Percentiles rank a stretch among this genome's conserved stretches.
phyloP scores from a whole-genome alignment of 2,113 vertebrate species.

The Perca flavescens region DNA sequence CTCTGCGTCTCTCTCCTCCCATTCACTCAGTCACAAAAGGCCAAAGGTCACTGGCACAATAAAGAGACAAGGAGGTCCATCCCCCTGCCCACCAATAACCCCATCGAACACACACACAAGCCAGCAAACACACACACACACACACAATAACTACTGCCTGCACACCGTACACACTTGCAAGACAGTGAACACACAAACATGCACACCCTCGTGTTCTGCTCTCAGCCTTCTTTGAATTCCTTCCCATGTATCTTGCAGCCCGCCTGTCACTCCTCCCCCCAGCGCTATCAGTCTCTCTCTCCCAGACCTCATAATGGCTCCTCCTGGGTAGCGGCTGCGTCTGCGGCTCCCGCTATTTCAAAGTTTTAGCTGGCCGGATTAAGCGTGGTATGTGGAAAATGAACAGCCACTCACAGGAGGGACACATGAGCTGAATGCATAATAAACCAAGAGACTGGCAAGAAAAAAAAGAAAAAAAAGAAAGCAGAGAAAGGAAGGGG shows the following conservation, averaged over 20 bases:
- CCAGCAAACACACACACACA: constrained; percentile 31
- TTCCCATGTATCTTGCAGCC: constrained; percentile 74
- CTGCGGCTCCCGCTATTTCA: constrained; percentile 73
- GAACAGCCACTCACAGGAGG: constrained; percentile 80
- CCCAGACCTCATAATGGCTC: constrained; percentile 76
- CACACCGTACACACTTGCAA: constrained; percentile 39
- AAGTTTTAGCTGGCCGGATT: constrained; percentile 81
- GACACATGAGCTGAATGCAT: constrained; percentile 81
- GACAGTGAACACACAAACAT: constrained; percentile 57
- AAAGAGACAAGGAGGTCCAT: constrained; percentile 57
- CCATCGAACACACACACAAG: constrained; percentile 34
- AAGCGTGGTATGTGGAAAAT: constrained; percentile 80
- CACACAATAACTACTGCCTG: constrained; percentile 26
- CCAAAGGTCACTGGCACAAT: constrained; percentile 72
- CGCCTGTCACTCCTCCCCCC: constrained; percentile 72
- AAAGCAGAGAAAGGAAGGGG: neutral
- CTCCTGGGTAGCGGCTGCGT: constrained; percentile 72
- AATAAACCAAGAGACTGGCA: constrained; percentile 72
- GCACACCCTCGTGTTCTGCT: constrained; percentile 60
- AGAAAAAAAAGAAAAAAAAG: constrained; percentile 5
- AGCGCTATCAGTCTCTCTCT: constrained; percentile 69
- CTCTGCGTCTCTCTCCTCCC: constrained; percentile 61
- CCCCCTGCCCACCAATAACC: constrained; percentile 43
- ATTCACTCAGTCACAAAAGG: constrained; percentile 73
- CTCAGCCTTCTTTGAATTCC: constrained; percentile 79